Evolutionary conservation across 2,888 invertebrate genomes (phyloP).

Genomic region (Notodonta dromedarius): DNA sequence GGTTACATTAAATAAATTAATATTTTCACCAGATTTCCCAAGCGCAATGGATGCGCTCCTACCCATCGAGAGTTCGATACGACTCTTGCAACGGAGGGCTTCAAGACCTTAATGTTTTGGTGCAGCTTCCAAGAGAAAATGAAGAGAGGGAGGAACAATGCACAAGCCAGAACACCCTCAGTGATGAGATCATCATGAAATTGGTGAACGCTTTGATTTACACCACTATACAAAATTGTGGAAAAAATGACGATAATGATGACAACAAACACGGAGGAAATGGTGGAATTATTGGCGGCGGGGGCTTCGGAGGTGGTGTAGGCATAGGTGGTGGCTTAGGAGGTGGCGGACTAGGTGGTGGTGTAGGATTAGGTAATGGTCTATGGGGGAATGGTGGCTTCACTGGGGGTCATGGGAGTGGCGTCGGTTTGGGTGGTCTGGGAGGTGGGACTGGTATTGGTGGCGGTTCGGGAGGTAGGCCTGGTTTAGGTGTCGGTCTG

Average conservation of each 20-base stretch:
- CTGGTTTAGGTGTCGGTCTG: constrained; percentile 4
- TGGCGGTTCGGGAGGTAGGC: constrained; percentile 3
- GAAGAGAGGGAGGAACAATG: constrained; percentile 29
- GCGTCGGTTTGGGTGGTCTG: constrained; percentile 15
- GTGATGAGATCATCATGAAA: constrained; percentile 65
- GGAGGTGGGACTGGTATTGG: no score
- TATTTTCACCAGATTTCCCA: constrained; percentile 44
- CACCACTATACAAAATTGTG: constrained; percentile 53
- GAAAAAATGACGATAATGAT: constrained; percentile 18
- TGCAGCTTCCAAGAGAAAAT: constrained; percentile 37
- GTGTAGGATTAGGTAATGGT: constrained; percentile 15
- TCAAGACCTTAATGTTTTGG: constrained; percentile 44
- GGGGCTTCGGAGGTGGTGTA: constrained; percentile 7
- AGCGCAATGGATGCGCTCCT: constrained; percentile 34
- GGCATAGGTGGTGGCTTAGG: constrained; percentile 13
- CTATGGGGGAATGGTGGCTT: constrained; percentile 24
- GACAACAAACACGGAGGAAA: constrained; percentile 1
- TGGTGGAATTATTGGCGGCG: constrained; percentile 10
- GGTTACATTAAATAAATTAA: neutral
- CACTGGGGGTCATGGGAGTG: constrained; percentile 27
- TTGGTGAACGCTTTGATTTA: constrained; percentile 66
- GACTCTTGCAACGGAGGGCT: constrained; percentile 42
- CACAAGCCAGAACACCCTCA: constrained; percentile 28
- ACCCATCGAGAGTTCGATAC: constrained; percentile 21
- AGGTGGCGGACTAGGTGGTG: constrained; percentile 19